Conservation (phyloP, 2,113 vertebrate species). For the Myrmophylax atrothorax region DNA sequence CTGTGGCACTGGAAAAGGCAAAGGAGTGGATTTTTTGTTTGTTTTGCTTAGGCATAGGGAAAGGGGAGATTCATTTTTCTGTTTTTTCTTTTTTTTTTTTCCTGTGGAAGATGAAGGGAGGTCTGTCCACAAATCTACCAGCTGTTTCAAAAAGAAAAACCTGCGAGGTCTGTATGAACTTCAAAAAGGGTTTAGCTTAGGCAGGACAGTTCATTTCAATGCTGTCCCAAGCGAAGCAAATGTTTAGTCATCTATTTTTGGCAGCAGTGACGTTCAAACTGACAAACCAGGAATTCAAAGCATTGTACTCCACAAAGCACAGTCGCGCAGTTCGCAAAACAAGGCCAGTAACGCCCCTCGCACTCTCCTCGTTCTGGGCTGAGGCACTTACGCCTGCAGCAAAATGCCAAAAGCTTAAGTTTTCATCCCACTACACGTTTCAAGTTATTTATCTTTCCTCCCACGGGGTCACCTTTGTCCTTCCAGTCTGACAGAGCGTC, state of each 20-base stretch:
- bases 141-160: not conserved
- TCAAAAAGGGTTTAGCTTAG: not conserved
- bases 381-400: not conserved
- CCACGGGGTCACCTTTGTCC: not conserved
- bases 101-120: not conserved
- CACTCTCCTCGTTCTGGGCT: not conserved
- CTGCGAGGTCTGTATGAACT: not conserved
- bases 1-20: not conserved
- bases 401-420: not conserved
- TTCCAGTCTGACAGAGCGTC: not conserved
- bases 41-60: not conserved
- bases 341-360: not conserved
- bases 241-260: conserved; percentile 37
- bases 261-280: not conserved
- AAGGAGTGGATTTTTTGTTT: not conserved
- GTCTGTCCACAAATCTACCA: not conserved
- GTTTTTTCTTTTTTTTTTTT: not conserved
- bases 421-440: not conserved
- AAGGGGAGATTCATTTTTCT: not conserved
- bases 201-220: not conserved
- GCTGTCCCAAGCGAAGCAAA: conserved; percentile 5
- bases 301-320: not conserved
- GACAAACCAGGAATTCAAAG: conserved; percentile 37
- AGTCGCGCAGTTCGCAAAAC: not conserved
- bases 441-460: not conserved